phyloP scores from a whole-genome alignment of 2,888 invertebrate genomes.

The Macrosoma leucophasiata region DNA sequence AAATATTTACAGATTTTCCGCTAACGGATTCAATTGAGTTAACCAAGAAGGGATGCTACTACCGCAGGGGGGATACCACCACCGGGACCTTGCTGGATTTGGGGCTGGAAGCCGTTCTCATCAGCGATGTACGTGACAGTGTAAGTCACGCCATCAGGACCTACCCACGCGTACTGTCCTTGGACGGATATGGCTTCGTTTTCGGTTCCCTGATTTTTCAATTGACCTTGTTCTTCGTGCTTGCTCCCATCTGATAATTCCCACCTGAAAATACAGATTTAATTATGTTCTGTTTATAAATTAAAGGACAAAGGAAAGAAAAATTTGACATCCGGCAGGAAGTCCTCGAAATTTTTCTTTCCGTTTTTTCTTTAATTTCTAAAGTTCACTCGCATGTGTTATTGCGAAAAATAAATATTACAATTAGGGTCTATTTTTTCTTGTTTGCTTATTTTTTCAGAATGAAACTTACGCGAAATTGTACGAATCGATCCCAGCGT shows the following conservation, averaged over 20 bases:
- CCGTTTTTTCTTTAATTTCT: too few species aligned
- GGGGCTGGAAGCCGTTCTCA: conserved; percentile 67
- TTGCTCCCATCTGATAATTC: conserved; percentile 75
- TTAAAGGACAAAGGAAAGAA: too few species aligned
- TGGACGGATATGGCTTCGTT: conserved; percentile 73
- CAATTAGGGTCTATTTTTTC: conserved; percentile 1
- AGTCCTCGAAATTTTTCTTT: too few species aligned
- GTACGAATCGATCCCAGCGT: conserved; percentile 75
- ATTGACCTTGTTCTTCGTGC: conserved; percentile 71
- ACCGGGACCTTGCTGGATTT: conserved; percentile 58
- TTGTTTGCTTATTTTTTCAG: too few species aligned
- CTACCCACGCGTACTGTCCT: conserved; percentile 74
- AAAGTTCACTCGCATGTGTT: too few species aligned
- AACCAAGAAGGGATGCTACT: conserved; percentile 54
- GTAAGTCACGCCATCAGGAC: conserved; percentile 74
- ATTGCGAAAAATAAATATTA: not conserved
- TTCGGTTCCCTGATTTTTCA: conserved; percentile 74
- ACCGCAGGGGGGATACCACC: conserved; percentile 53
- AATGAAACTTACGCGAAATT: conserved; percentile 67
- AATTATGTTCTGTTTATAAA: too few species aligned
- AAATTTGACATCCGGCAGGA: too few species aligned
- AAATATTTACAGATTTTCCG: conserved; percentile 27
- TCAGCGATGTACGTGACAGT: conserved; percentile 77
- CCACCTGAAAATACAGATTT: conserved; percentile 49
- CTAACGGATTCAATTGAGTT: conserved; percentile 24